These are phyloP conservation scores for Platyura marginata DNA, from an alignment of 1,140 invertebrate species.

Conservation along the genomic window DNA sequence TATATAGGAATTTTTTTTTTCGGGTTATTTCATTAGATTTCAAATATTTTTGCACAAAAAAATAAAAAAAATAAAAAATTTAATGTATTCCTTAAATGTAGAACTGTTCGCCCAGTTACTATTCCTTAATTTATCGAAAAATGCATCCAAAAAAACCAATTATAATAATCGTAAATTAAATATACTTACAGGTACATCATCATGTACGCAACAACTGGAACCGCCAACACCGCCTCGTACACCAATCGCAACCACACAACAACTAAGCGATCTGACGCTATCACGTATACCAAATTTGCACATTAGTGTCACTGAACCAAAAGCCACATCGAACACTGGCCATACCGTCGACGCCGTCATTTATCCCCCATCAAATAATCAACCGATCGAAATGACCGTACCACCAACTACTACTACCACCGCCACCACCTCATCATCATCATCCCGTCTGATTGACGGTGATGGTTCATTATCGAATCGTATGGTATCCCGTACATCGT, in stretches of 20 bases:
- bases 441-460: background rate
- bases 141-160: background rate
- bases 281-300: too few species aligned
- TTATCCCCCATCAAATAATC: too few species aligned
- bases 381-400: background rate
- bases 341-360: too few species aligned
- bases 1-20: too few species aligned
- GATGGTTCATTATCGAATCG: background rate
- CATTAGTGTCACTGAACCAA: background rate
- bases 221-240: constrained; percentile 1
- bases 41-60: too few species aligned
- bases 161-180: background rate
- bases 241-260: background rate
- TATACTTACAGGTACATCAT: background rate
- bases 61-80: too few species aligned
- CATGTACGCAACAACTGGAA: background rate
- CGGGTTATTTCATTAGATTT: too few species aligned
- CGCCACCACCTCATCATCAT: background rate
- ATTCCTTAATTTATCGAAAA: too few species aligned
- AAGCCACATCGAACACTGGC: background rate
- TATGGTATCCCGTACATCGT: too few species aligned
- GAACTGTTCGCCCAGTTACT: too few species aligned
- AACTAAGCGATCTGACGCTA: background rate
- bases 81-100: too few species aligned
- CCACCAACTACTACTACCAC: background rate